phyloP scores from a whole-genome alignment of 2,888 invertebrate genomes.

The Ichneumoninae sp. region DNA sequence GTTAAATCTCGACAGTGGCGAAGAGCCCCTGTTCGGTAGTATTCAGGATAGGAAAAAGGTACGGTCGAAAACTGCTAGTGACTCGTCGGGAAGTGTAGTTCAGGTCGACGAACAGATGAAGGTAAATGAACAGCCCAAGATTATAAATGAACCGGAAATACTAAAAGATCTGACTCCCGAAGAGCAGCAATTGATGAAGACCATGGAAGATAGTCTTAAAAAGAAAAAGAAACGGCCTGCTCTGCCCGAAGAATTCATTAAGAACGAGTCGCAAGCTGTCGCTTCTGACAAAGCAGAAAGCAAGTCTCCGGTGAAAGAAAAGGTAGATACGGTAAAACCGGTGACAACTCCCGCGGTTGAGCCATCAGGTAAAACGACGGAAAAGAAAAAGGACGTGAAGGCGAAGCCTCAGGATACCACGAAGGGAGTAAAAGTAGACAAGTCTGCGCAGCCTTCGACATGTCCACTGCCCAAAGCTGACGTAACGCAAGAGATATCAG shows the following conservation, averaged over 20 bases:
- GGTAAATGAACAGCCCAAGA: slow-evolving; percentile 5
- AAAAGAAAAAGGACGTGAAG: background rate
- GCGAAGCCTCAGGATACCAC: background rate
- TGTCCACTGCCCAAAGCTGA: slow-evolving; percentile 6
- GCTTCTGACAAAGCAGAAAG: slow-evolving; percentile 36
- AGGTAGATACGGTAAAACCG: background rate
- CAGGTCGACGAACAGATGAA: slow-evolving; percentile 30
- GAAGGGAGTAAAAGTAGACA: background rate
- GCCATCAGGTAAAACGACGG: background rate
- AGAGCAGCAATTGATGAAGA: slow-evolving; percentile 66
- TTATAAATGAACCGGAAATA: slow-evolving; percentile 37
- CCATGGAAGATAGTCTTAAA: slow-evolving; percentile 69
- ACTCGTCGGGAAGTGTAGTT: slow-evolving; percentile 22
- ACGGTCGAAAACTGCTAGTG: slow-evolving; percentile 62
- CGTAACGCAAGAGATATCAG: background rate
- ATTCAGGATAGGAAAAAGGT: slow-evolving; percentile 78
- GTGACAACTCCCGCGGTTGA: background rate
- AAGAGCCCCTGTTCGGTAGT: slow-evolving; percentile 80
- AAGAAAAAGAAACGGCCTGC: slow-evolving; percentile 73
- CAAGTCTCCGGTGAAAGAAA: slow-evolving; percentile 6
- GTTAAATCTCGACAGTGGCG: slow-evolving; percentile 64
- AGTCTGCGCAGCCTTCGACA: slow-evolving; percentile 1
- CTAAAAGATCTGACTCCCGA: slow-evolving; percentile 48
- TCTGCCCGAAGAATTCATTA: slow-evolving; percentile 66
- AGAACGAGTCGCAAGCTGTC: slow-evolving; percentile 62